Evolutionary conservation across 2,888 invertebrate species (phyloP).

Genomic region (Trachelus troglodyta): DNA sequence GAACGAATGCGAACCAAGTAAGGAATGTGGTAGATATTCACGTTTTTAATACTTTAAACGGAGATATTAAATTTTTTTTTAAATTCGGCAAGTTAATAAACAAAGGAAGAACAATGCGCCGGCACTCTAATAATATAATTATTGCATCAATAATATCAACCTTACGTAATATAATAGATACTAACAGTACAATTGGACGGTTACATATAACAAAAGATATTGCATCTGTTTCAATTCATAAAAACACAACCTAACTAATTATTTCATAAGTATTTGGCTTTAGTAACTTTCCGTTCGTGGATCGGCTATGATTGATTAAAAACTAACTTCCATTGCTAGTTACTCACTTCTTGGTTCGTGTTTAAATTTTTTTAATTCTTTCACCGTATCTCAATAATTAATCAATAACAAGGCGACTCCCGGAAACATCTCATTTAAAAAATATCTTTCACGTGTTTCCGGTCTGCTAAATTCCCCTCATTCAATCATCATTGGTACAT

Average conservation of each 20-base stretch:
- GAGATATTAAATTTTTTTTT: neutral
- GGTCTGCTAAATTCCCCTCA: neutral
- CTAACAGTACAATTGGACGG: constrained; percentile 34
- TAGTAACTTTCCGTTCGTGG: constrained; percentile 3
- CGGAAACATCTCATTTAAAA: neutral
- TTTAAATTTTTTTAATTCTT: neutral
- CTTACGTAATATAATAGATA: neutral
- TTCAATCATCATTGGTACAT: neutral
- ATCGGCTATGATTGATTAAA: neutral
- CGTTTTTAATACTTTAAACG: neutral
- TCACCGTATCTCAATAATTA: neutral
- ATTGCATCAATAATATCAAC: constrained; percentile 6
- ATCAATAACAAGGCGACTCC: neutral
- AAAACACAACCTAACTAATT: constrained; percentile 34
- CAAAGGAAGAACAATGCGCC: neutral
- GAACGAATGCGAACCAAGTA: neutral
- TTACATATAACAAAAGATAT: constrained; percentile 35
- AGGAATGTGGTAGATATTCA: neutral
- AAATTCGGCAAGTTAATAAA: neutral
- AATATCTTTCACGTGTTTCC: neutral
- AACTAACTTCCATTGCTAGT: neutral
- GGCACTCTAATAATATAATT: neutral
- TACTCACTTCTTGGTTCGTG: neutral
- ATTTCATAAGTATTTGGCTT: constrained; percentile 29
- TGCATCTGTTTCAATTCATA: constrained; percentile 31